Percentiles rank a stretch among this genome's conserved stretches.
These are phyloP conservation scores for Araneus ventricosus DNA, from an alignment of 1,140 invertebrate genomes.

Conservation along the genomic window DNA sequence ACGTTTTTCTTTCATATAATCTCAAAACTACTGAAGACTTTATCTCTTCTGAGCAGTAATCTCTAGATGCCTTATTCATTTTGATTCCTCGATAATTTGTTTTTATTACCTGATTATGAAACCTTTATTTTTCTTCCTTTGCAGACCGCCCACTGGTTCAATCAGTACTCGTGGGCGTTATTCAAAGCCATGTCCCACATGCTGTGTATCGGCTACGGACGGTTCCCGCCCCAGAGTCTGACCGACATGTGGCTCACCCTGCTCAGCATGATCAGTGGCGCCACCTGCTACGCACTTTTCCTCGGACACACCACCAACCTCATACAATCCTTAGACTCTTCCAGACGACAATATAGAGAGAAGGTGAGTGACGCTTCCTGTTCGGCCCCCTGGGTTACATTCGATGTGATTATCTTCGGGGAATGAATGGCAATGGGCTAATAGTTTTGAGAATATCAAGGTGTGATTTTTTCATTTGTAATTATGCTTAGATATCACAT, in stretches of 20 bases:
- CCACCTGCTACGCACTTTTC: conserved; percentile 98
- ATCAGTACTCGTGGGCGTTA: conserved; percentile 99
- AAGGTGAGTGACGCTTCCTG: conserved; percentile 85
- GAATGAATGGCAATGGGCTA: too few species aligned
- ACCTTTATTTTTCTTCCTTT: conserved; percentile 46
- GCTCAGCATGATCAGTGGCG: conserved; percentile 98
- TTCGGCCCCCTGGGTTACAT: too few species aligned
- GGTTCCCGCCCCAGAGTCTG: conserved; percentile 97
- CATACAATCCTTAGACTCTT: conserved; percentile 98
- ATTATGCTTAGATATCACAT: too few species aligned
- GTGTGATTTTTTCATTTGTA: too few species aligned
- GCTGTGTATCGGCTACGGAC: conserved; percentile 98
- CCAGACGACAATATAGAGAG: conserved; percentile 97
- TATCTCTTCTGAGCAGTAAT: too few species aligned
- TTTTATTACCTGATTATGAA: neutral
- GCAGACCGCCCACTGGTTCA: conserved; percentile 97
- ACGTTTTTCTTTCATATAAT: too few species aligned
- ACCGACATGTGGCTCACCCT: conserved; percentile 99
- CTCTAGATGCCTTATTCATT: neutral
- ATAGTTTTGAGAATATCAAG: too few species aligned
- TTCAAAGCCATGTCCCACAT: conserved; percentile 99
- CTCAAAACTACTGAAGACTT: too few species aligned
- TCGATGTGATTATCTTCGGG: too few species aligned
- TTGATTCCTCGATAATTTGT: neutral
- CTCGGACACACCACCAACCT: conserved; percentile 98